These are phyloP conservation scores for Dufourea novaeangliae DNA, from an alignment of 1,140 invertebrate genomes.

Conservation along the genomic window DNA sequence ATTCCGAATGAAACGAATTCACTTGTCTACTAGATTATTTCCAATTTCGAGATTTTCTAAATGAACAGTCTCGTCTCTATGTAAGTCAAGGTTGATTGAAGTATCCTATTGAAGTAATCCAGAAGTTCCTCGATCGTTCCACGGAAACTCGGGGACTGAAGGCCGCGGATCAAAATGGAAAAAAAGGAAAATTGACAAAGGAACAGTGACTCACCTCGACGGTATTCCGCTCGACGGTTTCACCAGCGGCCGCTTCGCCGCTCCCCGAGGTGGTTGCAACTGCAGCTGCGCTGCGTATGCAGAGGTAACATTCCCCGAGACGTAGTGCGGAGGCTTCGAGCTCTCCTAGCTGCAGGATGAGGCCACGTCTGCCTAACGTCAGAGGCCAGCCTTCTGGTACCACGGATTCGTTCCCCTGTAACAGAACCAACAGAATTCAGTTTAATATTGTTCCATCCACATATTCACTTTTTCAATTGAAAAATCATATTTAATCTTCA, in stretches of 20 bases:
- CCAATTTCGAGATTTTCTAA: too few species aligned
- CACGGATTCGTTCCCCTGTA: constrained; percentile 79
- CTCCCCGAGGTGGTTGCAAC: constrained; percentile 70
- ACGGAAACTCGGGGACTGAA: neutral
- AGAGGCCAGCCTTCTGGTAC: constrained; percentile 81
- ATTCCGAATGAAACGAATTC: too few species aligned
- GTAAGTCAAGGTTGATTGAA: too few species aligned
- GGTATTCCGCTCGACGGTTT: constrained; percentile 75
- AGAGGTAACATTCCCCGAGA: constrained; percentile 82
- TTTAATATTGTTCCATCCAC: too few species aligned
- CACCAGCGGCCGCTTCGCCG: constrained; percentile 63
- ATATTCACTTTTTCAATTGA: too few species aligned
- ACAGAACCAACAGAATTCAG: too few species aligned
- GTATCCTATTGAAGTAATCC: neutral
- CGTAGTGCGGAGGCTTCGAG: constrained; percentile 79
- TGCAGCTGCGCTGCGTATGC: constrained; percentile 78
- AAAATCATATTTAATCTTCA: too few species aligned
- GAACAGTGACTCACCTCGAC: constrained; percentile 77
- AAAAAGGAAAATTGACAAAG: constrained; percentile 33
- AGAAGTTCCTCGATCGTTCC: neutral
- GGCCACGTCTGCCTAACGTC: constrained; percentile 77
- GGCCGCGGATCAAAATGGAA: neutral
- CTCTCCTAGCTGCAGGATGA: constrained; percentile 80
- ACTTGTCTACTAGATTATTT: too few species aligned
- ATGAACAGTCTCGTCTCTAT: too few species aligned